These are phyloP conservation scores for Jordanella pulchra DNA, from an alignment of 2,797 vertebrate genomes.

Conservation along the genomic window DNA sequence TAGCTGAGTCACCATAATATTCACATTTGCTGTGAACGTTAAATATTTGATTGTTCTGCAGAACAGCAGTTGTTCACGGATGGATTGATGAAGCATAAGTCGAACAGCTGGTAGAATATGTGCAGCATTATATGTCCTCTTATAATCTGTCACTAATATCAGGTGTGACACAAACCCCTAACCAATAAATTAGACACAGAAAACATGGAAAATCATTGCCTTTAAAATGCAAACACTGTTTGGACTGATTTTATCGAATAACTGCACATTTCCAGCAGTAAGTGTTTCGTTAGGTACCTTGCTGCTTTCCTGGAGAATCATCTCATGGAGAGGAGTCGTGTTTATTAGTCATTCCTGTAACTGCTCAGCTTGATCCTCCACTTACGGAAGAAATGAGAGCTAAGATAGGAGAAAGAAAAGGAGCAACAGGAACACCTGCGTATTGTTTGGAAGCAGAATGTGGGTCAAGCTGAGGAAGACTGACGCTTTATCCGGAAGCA, in stretches of 20 bases:
- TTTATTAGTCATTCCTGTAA: slow-evolving; percentile 32
- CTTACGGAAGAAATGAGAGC: slow-evolving; percentile 17
- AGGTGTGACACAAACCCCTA: neutral
- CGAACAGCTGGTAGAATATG: slow-evolving; percentile 11
- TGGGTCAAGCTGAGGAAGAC: slow-evolving; percentile 55
- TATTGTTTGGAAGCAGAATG: slow-evolving; percentile 48
- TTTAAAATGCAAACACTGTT: slow-evolving; percentile 19
- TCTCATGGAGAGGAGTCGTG: slow-evolving; percentile 10
- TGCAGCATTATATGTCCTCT: slow-evolving; percentile 7
- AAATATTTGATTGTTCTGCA: neutral
- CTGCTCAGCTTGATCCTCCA: slow-evolving; percentile 16
- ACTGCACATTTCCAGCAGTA: slow-evolving; percentile 29
- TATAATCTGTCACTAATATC: slow-evolving; percentile 14
- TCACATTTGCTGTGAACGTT: neutral
- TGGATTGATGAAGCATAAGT: slow-evolving; percentile 21
- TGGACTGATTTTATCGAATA: slow-evolving; percentile 26
- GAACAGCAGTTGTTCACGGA: slow-evolving; percentile 24
- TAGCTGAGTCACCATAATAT: neutral
- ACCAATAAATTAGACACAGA: neutral
- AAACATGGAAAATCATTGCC: slow-evolving; percentile 4
- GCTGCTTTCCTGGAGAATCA: slow-evolving; percentile 16
- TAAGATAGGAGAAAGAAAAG: slow-evolving; percentile 13
- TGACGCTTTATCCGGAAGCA: slow-evolving; percentile 7
- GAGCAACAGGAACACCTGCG: slow-evolving; percentile 33
- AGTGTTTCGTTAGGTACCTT: slow-evolving; percentile 10